Base-by-base conservation (phyloP, 2,113 vertebrate species). In the Pedionomus torquatus region DNA sequence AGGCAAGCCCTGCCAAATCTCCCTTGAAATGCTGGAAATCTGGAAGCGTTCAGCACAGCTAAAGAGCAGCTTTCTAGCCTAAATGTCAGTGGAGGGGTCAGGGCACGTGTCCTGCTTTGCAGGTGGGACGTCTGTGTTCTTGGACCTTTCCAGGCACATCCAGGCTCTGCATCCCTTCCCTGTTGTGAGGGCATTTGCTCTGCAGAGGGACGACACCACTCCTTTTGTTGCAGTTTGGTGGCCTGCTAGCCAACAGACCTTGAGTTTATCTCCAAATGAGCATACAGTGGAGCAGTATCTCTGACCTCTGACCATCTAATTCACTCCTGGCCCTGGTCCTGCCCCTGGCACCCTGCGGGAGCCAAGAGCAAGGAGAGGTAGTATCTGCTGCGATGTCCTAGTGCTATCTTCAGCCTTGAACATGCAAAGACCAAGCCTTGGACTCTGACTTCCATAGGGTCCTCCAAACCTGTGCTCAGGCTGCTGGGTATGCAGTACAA, bases 1-100 rank as follows among this genome's bases (percentile, higher is more conserved):
- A 75, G 82, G 78, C 2, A 5, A 78, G 49, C 13, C 41, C 72
- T 97, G 97, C 95, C 96, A 97, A 92, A 97, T 96, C 76, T 95
- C 65, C 74, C 80, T 96, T 93, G 94, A 97, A 95, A 95, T 91
- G 61, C 90, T 95, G 91, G 57, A 95, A 97, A 95, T 97, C 97
- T 97, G 97, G 94, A 97, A 97, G 77, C 7, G 61, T 44, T 97
- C 97, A 97, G 86, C 0, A 0, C 70, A 84, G 80, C 69, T 84
- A 4, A 89, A 76, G 49, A 79, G 52, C 87, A 95, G 65, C 75
- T 87, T 95, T 91, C 57, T 13, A 86, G 43, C 55, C 83, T 43
- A 74, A 90, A 71, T 68, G 70, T 55, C 89, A 87, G 41, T 5
- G 48, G 49, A 90, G 25, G 72, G 44, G 41, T 82, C 1, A 0